phyloP scores from a whole-genome alignment of 2,888 invertebrate species.

The Fragum sueziense region DNA sequence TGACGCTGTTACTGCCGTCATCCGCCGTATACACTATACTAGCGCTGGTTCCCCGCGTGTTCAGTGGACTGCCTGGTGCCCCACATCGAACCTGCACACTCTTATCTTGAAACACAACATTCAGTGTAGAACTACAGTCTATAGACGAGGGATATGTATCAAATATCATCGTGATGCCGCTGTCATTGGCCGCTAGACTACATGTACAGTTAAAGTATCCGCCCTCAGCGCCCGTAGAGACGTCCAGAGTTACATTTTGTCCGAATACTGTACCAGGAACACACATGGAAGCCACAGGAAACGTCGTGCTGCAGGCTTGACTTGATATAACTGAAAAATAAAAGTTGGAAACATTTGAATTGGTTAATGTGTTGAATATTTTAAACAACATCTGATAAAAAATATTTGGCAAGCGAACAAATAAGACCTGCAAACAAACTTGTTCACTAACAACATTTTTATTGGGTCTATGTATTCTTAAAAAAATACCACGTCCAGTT shows the following conservation, averaged over 20 bases:
- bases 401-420: too few species aligned
- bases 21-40: constrained; percentile 13
- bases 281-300: constrained; percentile 38
- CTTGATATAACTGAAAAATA: constrained; percentile 11
- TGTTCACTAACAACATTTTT: too few species aligned
- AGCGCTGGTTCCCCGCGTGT: constrained; percentile 22
- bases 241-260: constrained; percentile 31
- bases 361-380: too few species aligned
- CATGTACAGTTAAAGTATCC: constrained; percentile 29
- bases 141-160: constrained; percentile 14
- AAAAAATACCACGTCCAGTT: too few species aligned
- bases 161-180: constrained; percentile 28
- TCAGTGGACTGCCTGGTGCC: constrained; percentile 18
- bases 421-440: too few species aligned
- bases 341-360: neutral
- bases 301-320: constrained; percentile 13
- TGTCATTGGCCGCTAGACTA: constrained; percentile 4
- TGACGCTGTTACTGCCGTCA: neutral
- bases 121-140: constrained; percentile 35
- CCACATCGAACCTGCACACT: constrained; percentile 39
- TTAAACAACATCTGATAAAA: too few species aligned
- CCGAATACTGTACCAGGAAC: constrained; percentile 20
- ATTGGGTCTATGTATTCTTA: too few species aligned
- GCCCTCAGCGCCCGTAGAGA: constrained; percentile 23
- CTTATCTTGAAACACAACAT: constrained; percentile 36